Evolutionary conservation across 2,113 vertebrate genomes (phyloP).

Genomic region (Podarcis raffonei): DNA sequence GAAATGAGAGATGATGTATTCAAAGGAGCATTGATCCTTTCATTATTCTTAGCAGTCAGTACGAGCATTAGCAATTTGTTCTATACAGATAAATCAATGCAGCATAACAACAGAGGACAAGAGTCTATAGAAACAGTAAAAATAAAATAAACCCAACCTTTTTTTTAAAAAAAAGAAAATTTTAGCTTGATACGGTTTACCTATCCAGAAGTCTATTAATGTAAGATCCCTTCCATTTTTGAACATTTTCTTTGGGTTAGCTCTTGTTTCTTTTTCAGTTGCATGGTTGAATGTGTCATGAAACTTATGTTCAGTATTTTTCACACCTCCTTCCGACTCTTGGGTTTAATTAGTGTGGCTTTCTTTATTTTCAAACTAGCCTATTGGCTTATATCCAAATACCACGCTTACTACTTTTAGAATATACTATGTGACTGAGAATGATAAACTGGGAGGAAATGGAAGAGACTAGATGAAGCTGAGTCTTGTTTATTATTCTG

Average conservation of each 20-base stretch:
- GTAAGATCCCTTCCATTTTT: not conserved
- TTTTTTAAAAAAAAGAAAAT: not conserved
- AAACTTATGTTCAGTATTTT: constrained; percentile 31
- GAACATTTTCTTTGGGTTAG: not conserved
- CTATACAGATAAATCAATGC: not conserved
- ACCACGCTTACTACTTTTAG: constrained; percentile 5
- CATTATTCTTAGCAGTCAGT: not conserved
- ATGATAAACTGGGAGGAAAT: not conserved
- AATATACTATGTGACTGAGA: not conserved
- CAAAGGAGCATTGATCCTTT: not conserved
- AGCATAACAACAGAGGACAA: not conserved
- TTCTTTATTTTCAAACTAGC: not conserved
- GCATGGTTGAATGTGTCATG: not conserved
- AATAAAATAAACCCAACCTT: not conserved
- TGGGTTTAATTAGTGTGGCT: constrained; percentile 19
- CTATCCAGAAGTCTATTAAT: not conserved
- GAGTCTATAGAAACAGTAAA: not conserved
- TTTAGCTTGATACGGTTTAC: not conserved
- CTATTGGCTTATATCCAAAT: constrained; percentile 8
- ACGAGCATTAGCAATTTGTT: not conserved
- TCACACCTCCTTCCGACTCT: constrained; percentile 15
- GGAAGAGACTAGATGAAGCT: not conserved
- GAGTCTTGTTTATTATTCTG: not conserved
- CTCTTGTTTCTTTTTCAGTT: constrained; percentile 17
- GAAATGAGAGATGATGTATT: not conserved